Percentiles rank a stretch among this genome's conserved stretches.
Conservation (phyloP, 2,888 invertebrate species). For the Homarus gammarus region DNA sequence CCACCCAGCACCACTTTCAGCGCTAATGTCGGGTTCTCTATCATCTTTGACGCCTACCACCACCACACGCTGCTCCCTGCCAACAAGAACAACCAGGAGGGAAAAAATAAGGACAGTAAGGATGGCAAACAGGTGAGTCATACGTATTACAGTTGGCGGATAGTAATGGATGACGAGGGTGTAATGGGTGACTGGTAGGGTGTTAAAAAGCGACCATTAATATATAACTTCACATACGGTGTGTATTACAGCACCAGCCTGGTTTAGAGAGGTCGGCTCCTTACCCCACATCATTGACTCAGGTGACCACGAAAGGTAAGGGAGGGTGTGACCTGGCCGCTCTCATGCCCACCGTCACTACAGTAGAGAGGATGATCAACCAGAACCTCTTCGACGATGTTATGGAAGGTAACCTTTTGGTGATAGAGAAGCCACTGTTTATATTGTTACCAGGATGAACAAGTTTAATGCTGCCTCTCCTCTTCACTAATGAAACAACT, state of each 20-base stretch:
- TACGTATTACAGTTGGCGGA: no score
- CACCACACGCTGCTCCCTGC: neutral
- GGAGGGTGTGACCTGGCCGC: neutral
- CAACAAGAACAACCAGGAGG: neutral
- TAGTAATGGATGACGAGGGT: no score
- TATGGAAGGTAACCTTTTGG: conserved; percentile 83
- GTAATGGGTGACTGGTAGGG: no score
- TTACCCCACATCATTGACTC: no score
- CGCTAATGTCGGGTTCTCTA: conserved; percentile 48
- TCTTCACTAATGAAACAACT: no score
- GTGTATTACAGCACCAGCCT: no score
- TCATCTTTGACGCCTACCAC: conserved; percentile 65
- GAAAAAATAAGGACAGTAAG: neutral
- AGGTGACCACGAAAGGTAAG: neutral
- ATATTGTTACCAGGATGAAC: no score
- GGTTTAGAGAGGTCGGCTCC: no score
- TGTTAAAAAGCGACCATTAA: no score
- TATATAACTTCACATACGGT: no score
- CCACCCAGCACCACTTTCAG: conserved; percentile 71
- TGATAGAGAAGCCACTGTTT: no score
- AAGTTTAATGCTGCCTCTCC: no score
- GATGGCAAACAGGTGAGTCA: neutral
- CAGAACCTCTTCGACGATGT: conserved; percentile 97
- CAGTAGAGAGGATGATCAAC: conserved; percentile 95
- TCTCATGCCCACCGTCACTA: conserved; percentile 83